phyloP scores from a whole-genome alignment of 2,113 vertebrate genomes.

The Nipponia nippon region DNA sequence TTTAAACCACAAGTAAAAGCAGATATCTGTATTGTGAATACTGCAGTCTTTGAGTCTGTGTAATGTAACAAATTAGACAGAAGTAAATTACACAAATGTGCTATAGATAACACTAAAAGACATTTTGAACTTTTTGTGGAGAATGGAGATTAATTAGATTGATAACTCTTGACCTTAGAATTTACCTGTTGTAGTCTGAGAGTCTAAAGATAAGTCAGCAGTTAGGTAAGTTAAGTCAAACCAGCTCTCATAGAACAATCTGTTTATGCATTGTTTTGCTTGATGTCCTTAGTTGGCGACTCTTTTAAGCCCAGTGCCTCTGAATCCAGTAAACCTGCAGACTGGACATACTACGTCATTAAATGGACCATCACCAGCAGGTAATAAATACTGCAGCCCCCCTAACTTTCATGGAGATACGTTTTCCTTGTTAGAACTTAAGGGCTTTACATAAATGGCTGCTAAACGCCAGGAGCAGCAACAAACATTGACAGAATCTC shows the following conservation, averaged over 20 bases:
- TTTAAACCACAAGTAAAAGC: background rate
- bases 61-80: background rate
- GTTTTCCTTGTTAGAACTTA: background rate
- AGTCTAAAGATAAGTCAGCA: background rate
- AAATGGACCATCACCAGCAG: constrained; percentile 10
- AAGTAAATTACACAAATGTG: background rate
- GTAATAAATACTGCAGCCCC: constrained; percentile 23
- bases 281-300: constrained; percentile 42
- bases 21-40: background rate
- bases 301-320: constrained; percentile 51
- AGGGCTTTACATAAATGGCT: background rate
- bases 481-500: background rate
- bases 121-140: background rate
- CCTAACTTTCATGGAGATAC: background rate
- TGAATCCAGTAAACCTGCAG: constrained; percentile 60
- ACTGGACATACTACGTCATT: background rate
- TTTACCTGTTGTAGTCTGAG: background rate
- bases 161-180: background rate
- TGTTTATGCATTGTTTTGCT: background rate
- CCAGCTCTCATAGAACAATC: background rate
- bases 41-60: background rate
- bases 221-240: background rate
- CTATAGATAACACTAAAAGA: background rate
- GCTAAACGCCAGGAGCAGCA: background rate
- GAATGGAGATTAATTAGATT: background rate